Evolutionary conservation across 2,113 vertebrate genomes (phyloP).

Genomic region (Chlorodrepanis virens): DNA sequence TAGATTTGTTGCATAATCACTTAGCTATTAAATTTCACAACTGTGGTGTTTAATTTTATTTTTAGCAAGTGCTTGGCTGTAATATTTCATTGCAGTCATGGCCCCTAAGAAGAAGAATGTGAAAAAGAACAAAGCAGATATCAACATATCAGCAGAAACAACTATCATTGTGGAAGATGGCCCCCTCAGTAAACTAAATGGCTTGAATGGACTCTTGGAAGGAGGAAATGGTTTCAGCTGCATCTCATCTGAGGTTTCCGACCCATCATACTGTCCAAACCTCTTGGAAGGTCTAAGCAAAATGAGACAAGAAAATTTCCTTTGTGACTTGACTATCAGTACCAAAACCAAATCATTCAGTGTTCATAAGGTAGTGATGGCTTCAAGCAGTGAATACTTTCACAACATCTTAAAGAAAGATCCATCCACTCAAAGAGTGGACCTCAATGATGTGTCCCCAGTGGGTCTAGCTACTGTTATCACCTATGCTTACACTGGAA

Average conservation of each 20-base stretch:
- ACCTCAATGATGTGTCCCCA: constrained; percentile 90
- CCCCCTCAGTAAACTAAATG: constrained; percentile 89
- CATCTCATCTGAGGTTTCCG: constrained; percentile 91
- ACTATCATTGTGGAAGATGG: constrained; percentile 92
- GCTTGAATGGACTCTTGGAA: constrained; percentile 88
- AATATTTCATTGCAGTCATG: constrained; percentile 85
- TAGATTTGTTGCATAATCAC: neutral
- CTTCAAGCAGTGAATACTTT: constrained; percentile 94
- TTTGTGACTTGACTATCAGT: constrained; percentile 91
- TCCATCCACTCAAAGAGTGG: constrained; percentile 85
- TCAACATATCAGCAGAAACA: constrained; percentile 79
- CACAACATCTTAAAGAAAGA: constrained; percentile 92
- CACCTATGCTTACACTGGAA: constrained; percentile 94
- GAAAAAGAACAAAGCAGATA: constrained; percentile 91
- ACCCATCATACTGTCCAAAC: constrained; percentile 88
- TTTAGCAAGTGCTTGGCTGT: constrained; percentile 81
- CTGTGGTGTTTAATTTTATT: constrained; percentile 21
- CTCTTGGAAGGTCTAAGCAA: constrained; percentile 91
- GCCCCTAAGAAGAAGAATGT: constrained; percentile 97
- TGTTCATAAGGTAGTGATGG: constrained; percentile 96
- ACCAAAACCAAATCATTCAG: constrained; percentile 96
- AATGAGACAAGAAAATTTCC: constrained; percentile 94
- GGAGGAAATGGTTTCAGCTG: constrained; percentile 94
- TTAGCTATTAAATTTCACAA: constrained; percentile 17
- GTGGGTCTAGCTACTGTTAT: constrained; percentile 92